These are phyloP conservation scores for Coptodon rendalli DNA, from an alignment of 2,113 vertebrate species.

Conservation along the genomic window DNA sequence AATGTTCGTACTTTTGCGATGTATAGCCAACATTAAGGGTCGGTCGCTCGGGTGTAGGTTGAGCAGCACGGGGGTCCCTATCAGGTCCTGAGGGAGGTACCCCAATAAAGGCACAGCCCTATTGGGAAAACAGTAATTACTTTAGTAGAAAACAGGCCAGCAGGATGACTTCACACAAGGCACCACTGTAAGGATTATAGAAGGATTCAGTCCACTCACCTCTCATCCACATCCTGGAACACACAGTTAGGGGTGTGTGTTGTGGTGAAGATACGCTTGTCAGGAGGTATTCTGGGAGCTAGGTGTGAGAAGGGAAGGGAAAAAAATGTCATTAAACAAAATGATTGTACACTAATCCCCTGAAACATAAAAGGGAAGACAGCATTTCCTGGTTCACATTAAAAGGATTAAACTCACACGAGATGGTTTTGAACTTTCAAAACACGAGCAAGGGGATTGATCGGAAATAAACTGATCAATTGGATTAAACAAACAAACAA, in stretches of 20 bases:
- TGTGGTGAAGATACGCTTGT: slow-evolving; percentile 96
- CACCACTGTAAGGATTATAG: neutral
- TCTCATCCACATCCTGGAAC: slow-evolving; percentile 95
- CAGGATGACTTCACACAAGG: neutral
- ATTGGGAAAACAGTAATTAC: neutral
- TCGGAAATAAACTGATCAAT: neutral
- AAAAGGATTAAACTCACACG: neutral
- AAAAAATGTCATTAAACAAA: neutral
- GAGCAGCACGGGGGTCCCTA: slow-evolving; percentile 83
- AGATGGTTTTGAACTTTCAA: neutral
- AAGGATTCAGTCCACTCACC: slow-evolving; percentile 66
- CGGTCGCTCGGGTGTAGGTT: slow-evolving; percentile 90
- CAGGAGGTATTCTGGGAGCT: slow-evolving; percentile 92
- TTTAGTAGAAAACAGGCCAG: neutral
- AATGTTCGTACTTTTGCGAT: slow-evolving; percentile 83
- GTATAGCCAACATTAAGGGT: slow-evolving; percentile 86
- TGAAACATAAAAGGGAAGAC: neutral
- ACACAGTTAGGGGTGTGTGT: slow-evolving; percentile 92
- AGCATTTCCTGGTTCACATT: neutral
- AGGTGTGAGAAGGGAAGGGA: neutral
- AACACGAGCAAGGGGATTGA: neutral
- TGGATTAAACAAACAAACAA: neutral
- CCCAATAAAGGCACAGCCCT: slow-evolving; percentile 92
- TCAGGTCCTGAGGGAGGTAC: slow-evolving; percentile 92
- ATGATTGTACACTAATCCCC: neutral